Conservation (phyloP, 92 coral and sea anemone species). For the Palythoa heliodiscus region DNA sequence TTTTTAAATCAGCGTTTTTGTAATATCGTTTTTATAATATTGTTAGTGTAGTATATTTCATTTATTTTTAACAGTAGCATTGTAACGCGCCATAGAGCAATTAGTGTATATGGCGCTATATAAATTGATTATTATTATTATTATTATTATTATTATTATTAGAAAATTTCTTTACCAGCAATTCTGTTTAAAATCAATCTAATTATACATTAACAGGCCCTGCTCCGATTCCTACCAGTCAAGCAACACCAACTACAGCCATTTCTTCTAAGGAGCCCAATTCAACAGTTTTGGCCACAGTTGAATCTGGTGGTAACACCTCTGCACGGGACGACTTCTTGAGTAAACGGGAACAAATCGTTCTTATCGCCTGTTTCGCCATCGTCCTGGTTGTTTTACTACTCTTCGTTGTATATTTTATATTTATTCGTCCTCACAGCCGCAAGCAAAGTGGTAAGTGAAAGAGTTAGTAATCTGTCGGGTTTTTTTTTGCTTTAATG, state of each 20-base stretch:
- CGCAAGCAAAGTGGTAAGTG: conserved; percentile 19
- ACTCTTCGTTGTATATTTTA: not conserved
- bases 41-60: no score
- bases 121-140: no score
- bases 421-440: conserved; percentile 3
- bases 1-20: no score
- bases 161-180: not conserved
- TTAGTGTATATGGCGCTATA: no score
- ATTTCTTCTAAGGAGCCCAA: conserved; percentile 21
- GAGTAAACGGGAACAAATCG: conserved; percentile 8
- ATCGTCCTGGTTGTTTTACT: not conserved
- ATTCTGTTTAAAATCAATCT: not conserved
- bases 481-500: no score
- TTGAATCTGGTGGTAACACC: not conserved
- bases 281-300: not conserved
- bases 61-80: no score
- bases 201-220: not conserved
- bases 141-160: no score
- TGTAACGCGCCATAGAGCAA: no score
- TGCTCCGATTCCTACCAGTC: conserved; percentile 26
- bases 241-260: not conserved
- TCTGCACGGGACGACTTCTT: conserved; percentile 16
- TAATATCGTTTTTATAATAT: no score
- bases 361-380: conserved; percentile 12
- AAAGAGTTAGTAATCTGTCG: not conserved